Conservation (phyloP, 2,113 vertebrate species). For the Rhombomys opimus region DNA sequence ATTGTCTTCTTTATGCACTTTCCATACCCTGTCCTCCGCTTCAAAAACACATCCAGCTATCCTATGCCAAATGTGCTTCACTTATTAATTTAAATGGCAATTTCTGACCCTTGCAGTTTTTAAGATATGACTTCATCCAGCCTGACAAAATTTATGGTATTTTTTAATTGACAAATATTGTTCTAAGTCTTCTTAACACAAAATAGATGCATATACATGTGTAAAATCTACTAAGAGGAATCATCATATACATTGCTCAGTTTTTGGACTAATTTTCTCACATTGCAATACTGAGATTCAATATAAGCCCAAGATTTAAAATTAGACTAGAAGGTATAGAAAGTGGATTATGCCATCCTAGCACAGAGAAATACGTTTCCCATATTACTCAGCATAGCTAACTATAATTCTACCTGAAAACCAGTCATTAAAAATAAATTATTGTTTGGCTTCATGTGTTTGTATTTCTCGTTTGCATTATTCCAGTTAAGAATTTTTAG, state of each 20-base stretch:
- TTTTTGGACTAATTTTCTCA: not conserved
- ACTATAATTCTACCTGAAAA: not conserved
- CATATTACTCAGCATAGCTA: not conserved
- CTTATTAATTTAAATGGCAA: constrained; percentile 7
- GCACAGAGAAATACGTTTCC: not conserved
- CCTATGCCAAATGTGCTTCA: not conserved
- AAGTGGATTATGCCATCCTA: not conserved
- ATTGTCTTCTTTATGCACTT: not conserved
- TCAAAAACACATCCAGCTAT: not conserved
- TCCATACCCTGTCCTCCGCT: not conserved
- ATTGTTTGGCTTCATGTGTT: not conserved
- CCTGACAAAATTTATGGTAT: not conserved
- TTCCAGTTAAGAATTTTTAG: not conserved
- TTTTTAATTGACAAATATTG: not conserved
- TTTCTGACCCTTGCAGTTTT: not conserved
- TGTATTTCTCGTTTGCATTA: not conserved
- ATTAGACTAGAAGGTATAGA: not conserved
- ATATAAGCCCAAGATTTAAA: not conserved
- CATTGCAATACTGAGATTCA: not conserved
- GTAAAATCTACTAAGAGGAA: not conserved
- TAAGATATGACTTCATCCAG: not conserved
- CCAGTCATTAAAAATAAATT: not conserved
- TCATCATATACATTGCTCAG: too few species aligned
- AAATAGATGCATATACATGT: not conserved
- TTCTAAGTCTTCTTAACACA: not conserved